Evolutionary conservation across 2,113 vertebrate genomes (phyloP).

Genomic region (Entosphenus tridentatus): DNA sequence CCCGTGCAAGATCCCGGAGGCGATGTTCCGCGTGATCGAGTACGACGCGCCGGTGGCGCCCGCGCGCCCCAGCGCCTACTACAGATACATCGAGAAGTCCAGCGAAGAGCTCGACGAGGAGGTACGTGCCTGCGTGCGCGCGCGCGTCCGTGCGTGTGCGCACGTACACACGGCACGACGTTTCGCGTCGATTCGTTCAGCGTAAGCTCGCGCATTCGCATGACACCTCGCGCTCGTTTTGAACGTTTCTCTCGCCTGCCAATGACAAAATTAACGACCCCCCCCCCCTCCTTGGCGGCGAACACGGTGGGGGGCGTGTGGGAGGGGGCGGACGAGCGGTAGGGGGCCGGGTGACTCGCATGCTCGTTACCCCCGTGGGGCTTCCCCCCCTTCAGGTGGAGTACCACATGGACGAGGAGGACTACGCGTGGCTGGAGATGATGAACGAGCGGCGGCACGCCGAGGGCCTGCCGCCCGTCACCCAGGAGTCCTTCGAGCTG

Average conservation of each 20-base stretch:
- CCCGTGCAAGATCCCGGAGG: not conserved
- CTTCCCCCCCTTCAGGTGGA: not conserved
- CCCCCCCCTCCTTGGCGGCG: no score
- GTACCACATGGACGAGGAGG: constrained; percentile 3
- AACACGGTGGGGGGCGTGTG: no score
- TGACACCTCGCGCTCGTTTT: no score
- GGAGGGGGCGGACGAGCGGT: no score
- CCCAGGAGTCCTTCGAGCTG: not conserved
- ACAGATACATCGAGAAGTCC: not conserved
- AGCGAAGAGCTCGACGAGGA: constrained; percentile 3
- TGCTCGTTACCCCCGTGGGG: no score
- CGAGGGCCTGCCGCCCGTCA: not conserved
- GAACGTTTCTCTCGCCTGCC: no score
- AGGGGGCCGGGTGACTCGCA: no score
- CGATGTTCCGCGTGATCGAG: constrained; percentile 1
- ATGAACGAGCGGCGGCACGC: not conserved
- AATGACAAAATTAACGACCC: no score
- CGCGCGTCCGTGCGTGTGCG: no score
- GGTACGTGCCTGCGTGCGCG: not conserved
- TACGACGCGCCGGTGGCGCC: not conserved
- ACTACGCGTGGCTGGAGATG: constrained; percentile 5
- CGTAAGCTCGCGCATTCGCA: no score
- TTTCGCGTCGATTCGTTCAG: no score
- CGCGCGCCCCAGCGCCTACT: not conserved
- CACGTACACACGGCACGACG: no score